Evolutionary conservation across 1,140 invertebrate genomes (phyloP), one percentile per base, ranked within the genome.

Genomic region (Tetranychus cinnabarinus): DNA sequence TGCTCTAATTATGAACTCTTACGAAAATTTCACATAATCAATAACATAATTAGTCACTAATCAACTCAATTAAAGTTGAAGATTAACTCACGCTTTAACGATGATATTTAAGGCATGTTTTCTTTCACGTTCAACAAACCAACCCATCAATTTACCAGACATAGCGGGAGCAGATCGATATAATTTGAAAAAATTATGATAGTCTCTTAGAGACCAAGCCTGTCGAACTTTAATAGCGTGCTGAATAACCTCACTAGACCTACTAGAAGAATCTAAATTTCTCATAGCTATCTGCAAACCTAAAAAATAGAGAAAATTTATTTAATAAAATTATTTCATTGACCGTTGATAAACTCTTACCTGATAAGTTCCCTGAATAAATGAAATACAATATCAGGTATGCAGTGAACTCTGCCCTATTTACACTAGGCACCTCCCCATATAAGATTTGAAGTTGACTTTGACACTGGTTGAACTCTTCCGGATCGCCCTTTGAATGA

Each of bases 401-500:
- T 60, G 89, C 88, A 47, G 82, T 84, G 73, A 98, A 98, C 75
- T 98, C 93, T 63, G 83, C 78, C 56, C 77, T 74, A 75, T 89
- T 84, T 34, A 80, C 80, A 59, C 81, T 82, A 36, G 83, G 71
- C 64, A 77, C 72, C 69, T 86, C 83, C 61, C 78, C 71, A 72
- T 93, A 97, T 10, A 98, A 76, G 77, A 88, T 84, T 77, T 88
- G 87, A 36, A 98, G 75, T 75, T 97, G 93, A 47, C 90, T 93
- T 75, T 97, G 93, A 72, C 93, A 97, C 71, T 97, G 93, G 77
- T 97, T 97, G 70, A 97, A 97, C 72, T 97, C 93, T 72, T 93
- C 90, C 72, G 95, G 89, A 71, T 98, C 93, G 52, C 88, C 86
- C 72, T 76, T 59, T 31, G 4, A 52, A 13, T 31, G 31, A 52